phyloP scores from a whole-genome alignment of 2,888 invertebrate species.

The Iphiclides podalirius region DNA sequence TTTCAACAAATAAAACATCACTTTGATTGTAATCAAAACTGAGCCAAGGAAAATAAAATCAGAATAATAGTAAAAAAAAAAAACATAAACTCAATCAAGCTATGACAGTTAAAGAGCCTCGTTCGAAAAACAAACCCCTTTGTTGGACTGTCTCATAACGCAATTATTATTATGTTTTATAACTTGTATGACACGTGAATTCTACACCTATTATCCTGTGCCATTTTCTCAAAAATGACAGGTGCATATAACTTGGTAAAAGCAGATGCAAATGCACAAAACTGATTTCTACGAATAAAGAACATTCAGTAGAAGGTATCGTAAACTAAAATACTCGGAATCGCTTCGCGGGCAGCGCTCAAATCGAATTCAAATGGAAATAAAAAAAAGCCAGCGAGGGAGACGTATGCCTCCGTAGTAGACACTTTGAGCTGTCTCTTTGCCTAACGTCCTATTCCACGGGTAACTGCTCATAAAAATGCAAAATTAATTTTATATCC shows the following conservation, averaged over 20 bases:
- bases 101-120: too few relatives aligned
- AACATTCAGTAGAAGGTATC: not conserved
- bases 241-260: not conserved
- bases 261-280: not conserved
- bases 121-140: too few relatives aligned
- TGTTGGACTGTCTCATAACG: too few relatives aligned
- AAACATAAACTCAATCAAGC: too few relatives aligned
- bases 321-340: not conserved
- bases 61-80: too few relatives aligned
- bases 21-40: too few relatives aligned
- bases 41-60: too few relatives aligned
- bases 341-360: slow-evolving; percentile 15
- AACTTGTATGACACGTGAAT: too few relatives aligned
- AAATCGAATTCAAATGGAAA: slow-evolving; percentile 26
- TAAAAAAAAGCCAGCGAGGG: slow-evolving; percentile 17
- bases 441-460: slow-evolving; percentile 33
- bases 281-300: not conserved
- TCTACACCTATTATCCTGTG: too few relatives aligned
- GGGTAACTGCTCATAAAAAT: slow-evolving; percentile 44
- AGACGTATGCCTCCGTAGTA: slow-evolving; percentile 19
- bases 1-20: too few relatives aligned
- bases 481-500: slow-evolving; percentile 54
- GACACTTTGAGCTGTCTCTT: slow-evolving; percentile 31
- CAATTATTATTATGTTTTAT: too few relatives aligned
- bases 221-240: too few relatives aligned